Evolutionary conservation across 2,888 invertebrate genomes (phyloP), one percentile per base, ranked within the genome.

Genomic region (Anthophora plumipes): DNA sequence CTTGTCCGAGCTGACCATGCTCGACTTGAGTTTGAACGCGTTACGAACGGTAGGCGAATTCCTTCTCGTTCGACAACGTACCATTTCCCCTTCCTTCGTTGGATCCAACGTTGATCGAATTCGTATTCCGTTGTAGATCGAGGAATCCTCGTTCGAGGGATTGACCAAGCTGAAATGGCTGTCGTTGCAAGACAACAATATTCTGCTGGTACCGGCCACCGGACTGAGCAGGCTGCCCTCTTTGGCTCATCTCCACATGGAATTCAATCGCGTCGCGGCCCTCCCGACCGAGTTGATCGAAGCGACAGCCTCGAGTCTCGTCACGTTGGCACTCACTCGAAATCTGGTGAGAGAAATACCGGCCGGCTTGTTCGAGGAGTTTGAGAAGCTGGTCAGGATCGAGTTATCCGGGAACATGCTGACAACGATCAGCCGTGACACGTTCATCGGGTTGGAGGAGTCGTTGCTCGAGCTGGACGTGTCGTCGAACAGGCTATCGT

Each of bases 281-380:
- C 93, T 98, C 57, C 97, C 97, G 0, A 96, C 95, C 11, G 97
- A 97, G 87, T 96, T 97, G 78, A 94, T 98, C 0, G 94, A 96
- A 78, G 96, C 97, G 0, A 95, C 97, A 54, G 96, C 97, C 0
- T 95, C 96, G 73, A 95, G 95, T 90, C 86, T 94, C 83, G 95
- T 96, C 0, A 96, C 95, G n/a, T 94, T 98, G 71, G 96, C 96
- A 0, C 94, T 98, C 43, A 96, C 97, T 0, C 95, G 97, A 82
- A 98, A 98, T 93, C 96, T 98, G 2, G 97, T 98, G 50, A 95
- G 98, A 66, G 98, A 98, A 94, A 94, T 98, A 76, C 98, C 98
- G 0, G 92, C 96, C 0, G 96, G 96, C 37, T 96, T 97, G 0
- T 98, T 98, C 91, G 96, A 96, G 89, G 96, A 96, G 92, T 97